Evolutionary conservation across 2,113 vertebrate genomes (phyloP).

Genomic region (Pavo muticus): DNA sequence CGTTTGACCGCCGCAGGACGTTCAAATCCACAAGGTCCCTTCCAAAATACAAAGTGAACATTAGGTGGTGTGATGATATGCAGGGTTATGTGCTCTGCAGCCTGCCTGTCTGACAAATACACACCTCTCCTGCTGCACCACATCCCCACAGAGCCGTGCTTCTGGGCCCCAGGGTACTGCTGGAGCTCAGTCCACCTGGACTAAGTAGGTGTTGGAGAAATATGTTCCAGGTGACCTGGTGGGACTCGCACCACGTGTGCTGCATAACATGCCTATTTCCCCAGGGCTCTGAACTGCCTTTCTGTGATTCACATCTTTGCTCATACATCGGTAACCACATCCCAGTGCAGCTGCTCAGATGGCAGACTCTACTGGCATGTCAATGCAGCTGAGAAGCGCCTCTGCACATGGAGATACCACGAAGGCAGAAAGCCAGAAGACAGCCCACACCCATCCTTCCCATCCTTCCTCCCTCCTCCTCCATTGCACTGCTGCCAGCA

Average conservation of each 20-base stretch:
- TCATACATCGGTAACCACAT: neutral
- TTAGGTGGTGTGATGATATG: neutral
- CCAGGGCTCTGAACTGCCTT: neutral
- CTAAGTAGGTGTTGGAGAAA: neutral
- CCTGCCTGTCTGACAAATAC: neutral
- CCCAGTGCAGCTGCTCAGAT: neutral
- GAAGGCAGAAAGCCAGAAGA: neutral
- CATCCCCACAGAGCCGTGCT: neutral
- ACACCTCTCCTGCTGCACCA: neutral
- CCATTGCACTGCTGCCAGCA: neutral
- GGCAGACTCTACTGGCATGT: neutral
- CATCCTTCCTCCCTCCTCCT: neutral
- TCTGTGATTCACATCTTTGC: neutral
- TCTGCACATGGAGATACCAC: neutral
- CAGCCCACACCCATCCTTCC: neutral
- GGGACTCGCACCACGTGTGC: neutral
- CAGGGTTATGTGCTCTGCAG: neutral
- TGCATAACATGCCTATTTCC: fast-evolving
- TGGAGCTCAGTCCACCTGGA: neutral
- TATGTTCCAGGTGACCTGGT: neutral
- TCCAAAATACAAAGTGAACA: conserved; percentile 51
- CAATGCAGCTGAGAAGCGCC: neutral
- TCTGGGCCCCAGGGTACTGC: neutral
- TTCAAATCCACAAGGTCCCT: conserved; percentile 68
- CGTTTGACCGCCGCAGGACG: conserved; percentile 65